Evolutionary conservation across 2,888 invertebrate genomes (phyloP), one percentile per base, ranked within the genome.

Genomic region (Hartigia nigra): DNA sequence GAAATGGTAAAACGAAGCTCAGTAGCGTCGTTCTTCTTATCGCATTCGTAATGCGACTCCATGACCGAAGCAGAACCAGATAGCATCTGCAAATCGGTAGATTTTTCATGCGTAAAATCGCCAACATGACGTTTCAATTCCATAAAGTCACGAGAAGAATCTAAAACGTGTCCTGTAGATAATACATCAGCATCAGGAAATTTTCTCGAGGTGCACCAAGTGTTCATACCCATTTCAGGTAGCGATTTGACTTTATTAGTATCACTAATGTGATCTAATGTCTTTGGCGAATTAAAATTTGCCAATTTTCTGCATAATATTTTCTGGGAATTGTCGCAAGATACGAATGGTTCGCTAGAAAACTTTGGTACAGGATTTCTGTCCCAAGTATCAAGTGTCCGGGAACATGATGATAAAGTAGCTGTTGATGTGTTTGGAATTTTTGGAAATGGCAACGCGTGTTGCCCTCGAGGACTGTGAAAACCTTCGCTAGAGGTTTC

Each of bases 61-160:
- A 23, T 55, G 55, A 55, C 55, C 5, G 55, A 55, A 55, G 55
- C 55, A 55, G 55, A 55, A 55, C 55, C 55, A 55, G 55, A 55
- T 55, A 55, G 23, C 55, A 55, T 55, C 69, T 70, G 77, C 74
- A 76, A 79, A 36, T 78, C 74, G 72, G 75, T 72, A n/a, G 31
- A 78, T 78, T 79, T 74, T n/a, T 55, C 75, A 78, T 82, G 79
- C 77, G 78, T 81, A 75, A 78, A 79, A 81, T 81, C 70, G 69
- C 55, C 32, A 32, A 82, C 75, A 70, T 79, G 74, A 31, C 55
- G 23, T 55, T 9, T 55, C 55, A 55, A 23, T 55, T 55, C 55
- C 23, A 55, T 55, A 23, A 23, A 55, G 23, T 55, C 55, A 55
- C 2, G 55, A 55, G 55, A 23, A 9, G 55, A 23, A 23, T 23